phyloP scores from a whole-genome alignment of 1,140 invertebrate species.

The Whitmania pigra region DNA sequence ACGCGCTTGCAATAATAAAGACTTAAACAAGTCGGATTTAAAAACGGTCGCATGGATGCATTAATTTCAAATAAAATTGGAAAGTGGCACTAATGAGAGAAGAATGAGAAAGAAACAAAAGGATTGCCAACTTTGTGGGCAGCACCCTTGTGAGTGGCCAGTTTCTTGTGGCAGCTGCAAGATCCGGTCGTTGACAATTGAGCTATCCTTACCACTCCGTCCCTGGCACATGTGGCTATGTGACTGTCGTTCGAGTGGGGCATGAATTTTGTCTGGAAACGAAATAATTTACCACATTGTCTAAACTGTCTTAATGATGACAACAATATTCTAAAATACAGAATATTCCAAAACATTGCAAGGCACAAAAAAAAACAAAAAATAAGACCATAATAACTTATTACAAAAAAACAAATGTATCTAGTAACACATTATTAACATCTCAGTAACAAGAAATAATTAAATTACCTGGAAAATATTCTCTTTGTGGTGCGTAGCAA shows the following conservation, averaged over 20 bases:
- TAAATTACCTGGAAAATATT: slow-evolving; percentile 76
- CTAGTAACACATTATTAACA: neutral
- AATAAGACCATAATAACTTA: neutral
- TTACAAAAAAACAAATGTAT: neutral
- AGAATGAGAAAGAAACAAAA: neutral
- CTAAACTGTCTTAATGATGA: neutral
- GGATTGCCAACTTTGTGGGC: slow-evolving; percentile 52
- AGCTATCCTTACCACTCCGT: slow-evolving; percentile 65
- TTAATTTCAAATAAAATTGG: neutral
- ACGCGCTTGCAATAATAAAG: neutral
- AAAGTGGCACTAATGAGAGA: neutral
- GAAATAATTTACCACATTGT: neutral
- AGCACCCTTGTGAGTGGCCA: slow-evolving; percentile 58
- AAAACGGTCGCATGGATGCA: neutral
- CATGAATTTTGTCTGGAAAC: slow-evolving; percentile 54
- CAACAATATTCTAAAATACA: neutral
- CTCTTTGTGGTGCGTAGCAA: slow-evolving; percentile 63
- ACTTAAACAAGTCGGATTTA: neutral
- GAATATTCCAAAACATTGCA: neutral
- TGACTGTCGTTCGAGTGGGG: slow-evolving; percentile 58
- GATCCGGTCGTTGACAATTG: slow-evolving; percentile 47
- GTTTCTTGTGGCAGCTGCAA: slow-evolving; percentile 46
- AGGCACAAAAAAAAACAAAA: no score
- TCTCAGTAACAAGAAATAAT: neutral
- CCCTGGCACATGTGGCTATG: slow-evolving; percentile 71